Conservation (phyloP, 2,113 vertebrate genomes). For the Bambusicola thoracicus region DNA sequence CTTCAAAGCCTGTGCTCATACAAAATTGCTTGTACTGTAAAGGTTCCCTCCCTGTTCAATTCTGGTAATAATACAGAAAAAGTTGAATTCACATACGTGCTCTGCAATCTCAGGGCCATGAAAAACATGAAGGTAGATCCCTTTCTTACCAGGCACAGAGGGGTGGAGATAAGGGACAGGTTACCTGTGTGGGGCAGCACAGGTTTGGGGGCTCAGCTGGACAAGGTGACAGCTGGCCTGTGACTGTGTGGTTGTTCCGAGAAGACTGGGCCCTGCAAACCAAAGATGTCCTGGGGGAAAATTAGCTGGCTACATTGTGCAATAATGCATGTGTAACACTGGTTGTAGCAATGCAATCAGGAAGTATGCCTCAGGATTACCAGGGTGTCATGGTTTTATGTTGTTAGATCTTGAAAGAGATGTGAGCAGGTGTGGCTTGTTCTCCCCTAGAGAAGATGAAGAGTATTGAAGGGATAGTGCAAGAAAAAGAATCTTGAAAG, state of each 20-base stretch:
- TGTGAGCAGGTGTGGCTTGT: neutral
- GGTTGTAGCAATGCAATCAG: neutral
- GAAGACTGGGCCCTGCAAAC: neutral
- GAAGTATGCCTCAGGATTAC: neutral
- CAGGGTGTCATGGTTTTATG: too few species aligned
- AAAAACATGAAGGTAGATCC: neutral
- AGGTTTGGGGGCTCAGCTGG: too few species aligned
- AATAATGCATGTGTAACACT: rapidly evolving
- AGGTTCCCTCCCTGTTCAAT: neutral
- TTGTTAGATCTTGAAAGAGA: neutral
- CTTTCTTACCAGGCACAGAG: neutral
- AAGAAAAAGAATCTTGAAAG: neutral
- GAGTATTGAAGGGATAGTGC: neutral
- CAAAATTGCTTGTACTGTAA: neutral
- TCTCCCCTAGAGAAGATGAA: neutral
- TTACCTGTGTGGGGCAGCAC: neutral
- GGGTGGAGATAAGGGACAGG: too few species aligned
- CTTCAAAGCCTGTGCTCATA: neutral
- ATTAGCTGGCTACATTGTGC: rapidly evolving
- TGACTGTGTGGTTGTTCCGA: neutral
- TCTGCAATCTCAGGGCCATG: neutral
- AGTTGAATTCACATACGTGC: neutral
- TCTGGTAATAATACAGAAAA: neutral
- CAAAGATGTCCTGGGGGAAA: neutral
- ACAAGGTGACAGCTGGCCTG: neutral